Evolutionary conservation across 2,797 vertebrate species (phyloP), one percentile per base, ranked within the genome.

Genomic region (Pelochelys cantorii): DNA sequence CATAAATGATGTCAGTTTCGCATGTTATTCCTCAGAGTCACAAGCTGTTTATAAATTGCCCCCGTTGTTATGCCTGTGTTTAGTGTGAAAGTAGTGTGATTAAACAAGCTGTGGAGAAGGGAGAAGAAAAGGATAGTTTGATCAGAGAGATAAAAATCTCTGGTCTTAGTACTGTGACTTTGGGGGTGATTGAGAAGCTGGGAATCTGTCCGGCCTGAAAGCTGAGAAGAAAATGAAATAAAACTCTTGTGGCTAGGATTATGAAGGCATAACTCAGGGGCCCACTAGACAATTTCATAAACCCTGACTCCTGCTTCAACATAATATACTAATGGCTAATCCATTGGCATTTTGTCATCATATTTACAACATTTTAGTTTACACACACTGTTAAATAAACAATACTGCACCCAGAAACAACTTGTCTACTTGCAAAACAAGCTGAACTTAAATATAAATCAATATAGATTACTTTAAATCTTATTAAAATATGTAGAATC

Each of bases 31-130:
- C 78, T 78, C 0, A 1, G n/a, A 84, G 85, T 81, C 91, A 93
- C 88, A 88, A 85, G n/a, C 55, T 85, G 75, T 88, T 93, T 60
- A 79, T 55, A 90, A 88, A 93, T 37, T 92, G 79, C 27, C 59
- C 79, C 48, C 55, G 42, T 23, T 71, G 27, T 18, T 55, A 79
- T 4, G 71, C 20, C 62, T 7, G 10, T 89, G 57, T 81, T 79
- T 79, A 75, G 84, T 1, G 90, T 3, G 54, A 52, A 60, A 95
- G 87, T 48, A 60, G 65, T 0, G 89, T 0, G 1, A 81, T 2
- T 75, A 56, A 90, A 86, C 34, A 31, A 81, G 80, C 22, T 79
- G 62, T 42, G 74, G 25, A 4, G 1, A 34, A 12, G 3, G 7
- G 0, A 18, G 31, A 65, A 75, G 48, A 86, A 17, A n/a, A 90